Percentiles rank a stretch among this genome's conserved stretches.
Conservation (phyloP, 2,888 invertebrate genomes). For the Byasa hedistus region DNA sequence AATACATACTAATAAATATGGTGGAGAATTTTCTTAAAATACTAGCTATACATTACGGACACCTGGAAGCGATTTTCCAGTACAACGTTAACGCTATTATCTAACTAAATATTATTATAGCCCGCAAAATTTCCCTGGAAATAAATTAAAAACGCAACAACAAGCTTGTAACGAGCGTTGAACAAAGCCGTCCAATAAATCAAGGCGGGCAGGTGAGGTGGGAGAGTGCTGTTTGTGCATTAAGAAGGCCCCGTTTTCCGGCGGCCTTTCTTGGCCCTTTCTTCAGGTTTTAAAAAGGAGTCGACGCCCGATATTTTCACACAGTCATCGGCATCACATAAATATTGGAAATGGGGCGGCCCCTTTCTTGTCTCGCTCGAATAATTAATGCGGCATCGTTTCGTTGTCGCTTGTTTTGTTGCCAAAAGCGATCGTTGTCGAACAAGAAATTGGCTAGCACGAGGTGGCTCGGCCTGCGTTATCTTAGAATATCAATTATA, state of each 20-base stretch:
- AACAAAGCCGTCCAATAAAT: slow-evolving; percentile 78
- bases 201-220: slow-evolving; percentile 73
- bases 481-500: slow-evolving; percentile 23
- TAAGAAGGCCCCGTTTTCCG: slow-evolving; percentile 75
- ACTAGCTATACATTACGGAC: not conserved
- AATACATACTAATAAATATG: too few species aligned
- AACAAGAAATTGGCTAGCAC: slow-evolving; percentile 51
- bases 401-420: slow-evolving; percentile 74
- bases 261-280: slow-evolving; percentile 76
- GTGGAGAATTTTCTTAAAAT: not conserved
- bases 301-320: slow-evolving; percentile 77
- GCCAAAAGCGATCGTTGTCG: slow-evolving; percentile 61
- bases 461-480: slow-evolving; percentile 31
- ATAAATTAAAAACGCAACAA: slow-evolving; percentile 81
- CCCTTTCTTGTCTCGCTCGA: slow-evolving; percentile 77
- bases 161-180: slow-evolving; percentile 76
- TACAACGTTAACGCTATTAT: slow-evolving; percentile 47
- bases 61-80: slow-evolving; percentile 2
- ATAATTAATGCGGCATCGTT: slow-evolving; percentile 76
- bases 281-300: slow-evolving; percentile 79
- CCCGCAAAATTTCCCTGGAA: slow-evolving; percentile 68
- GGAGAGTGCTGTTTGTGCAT: slow-evolving; percentile 77
- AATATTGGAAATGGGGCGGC: slow-evolving; percentile 79
- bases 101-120: slow-evolving; percentile 69
- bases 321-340: slow-evolving; percentile 80